Conservation (phyloP, 64 coral and sea anemone species). For the Anthopleura sola region DNA sequence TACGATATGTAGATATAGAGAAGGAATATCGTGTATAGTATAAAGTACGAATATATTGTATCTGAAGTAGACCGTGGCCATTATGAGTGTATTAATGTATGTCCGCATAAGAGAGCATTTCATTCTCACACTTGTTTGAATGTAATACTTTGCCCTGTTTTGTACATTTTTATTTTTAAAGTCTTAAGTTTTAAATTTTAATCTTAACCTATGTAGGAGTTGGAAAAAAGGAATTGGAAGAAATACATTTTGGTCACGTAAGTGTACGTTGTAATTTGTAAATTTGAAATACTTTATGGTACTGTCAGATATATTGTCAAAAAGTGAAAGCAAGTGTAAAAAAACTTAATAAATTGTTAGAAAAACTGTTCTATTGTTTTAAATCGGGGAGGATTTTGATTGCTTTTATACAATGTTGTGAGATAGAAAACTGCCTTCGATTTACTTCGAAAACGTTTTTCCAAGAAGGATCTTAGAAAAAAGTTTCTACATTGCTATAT, state of each 20-base stretch:
- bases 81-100: not conserved
- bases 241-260: not conserved
- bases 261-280: conserved; percentile 1
- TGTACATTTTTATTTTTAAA: not conserved
- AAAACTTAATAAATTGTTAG: conserved; percentile 13
- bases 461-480: too few relatives aligned
- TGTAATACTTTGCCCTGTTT: not conserved
- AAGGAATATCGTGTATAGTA: conserved; percentile 4
- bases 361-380: not conserved
- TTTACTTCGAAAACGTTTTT: too few relatives aligned
- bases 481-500: too few relatives aligned
- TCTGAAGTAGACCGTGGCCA: not conserved
- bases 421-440: too few relatives aligned
- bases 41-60: conserved; percentile 3
- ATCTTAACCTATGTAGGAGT: not conserved
- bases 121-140: not conserved
- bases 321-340: conserved; percentile 5
- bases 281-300: not conserved
- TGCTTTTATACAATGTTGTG: too few relatives aligned
- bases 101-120: not conserved
- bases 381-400: not conserved
- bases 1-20: not conserved
- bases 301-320: not conserved
- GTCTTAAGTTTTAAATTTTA: conserved; percentile 3
- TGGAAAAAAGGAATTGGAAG: not conserved